Conservation (phyloP, 1,140 invertebrate genomes). For the Colletes gigas region DNA sequence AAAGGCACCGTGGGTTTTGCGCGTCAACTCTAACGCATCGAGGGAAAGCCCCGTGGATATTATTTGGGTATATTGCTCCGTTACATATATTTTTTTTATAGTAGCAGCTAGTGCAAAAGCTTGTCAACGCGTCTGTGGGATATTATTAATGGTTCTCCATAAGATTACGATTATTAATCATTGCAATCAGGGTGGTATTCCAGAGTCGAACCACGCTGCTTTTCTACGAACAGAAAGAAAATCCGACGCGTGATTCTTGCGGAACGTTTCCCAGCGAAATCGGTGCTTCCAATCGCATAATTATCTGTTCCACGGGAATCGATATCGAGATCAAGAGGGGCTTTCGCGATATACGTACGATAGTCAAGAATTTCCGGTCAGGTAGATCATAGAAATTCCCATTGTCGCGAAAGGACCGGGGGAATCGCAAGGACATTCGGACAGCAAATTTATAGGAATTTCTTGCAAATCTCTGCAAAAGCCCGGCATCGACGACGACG, state of each 20-base stretch:
- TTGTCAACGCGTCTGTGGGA: slow-evolving; percentile 72
- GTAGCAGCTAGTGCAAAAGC: slow-evolving; percentile 75
- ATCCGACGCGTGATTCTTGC: not conserved
- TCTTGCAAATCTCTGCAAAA: slow-evolving; percentile 40
- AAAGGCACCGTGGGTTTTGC: slow-evolving; percentile 20
- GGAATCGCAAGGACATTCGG: not conserved
- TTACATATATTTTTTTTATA: slow-evolving; percentile 57
- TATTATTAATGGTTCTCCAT: slow-evolving; percentile 78
- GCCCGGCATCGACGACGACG: not conserved
- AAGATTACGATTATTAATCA: slow-evolving; percentile 75
- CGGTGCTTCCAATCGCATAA: not conserved
- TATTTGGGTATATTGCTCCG: slow-evolving; percentile 50
- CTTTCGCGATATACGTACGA: not conserved
- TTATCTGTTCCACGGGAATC: slow-evolving; percentile 19
- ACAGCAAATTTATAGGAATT: slow-evolving; percentile 43
- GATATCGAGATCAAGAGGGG: not conserved
- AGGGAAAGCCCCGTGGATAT: slow-evolving; percentile 29
- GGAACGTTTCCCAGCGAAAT: not conserved
- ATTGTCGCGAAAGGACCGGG: not conserved
- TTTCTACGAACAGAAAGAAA: slow-evolving; percentile 30
- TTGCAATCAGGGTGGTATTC: slow-evolving; percentile 44
- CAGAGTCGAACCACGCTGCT: slow-evolving; percentile 63
- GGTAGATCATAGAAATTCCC: not conserved
- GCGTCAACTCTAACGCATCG: slow-evolving; percentile 2
- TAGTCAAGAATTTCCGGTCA: not conserved